These are phyloP conservation scores for Drosophila albomicans DNA, from an alignment of 1,140 invertebrate species.

Conservation along the genomic window DNA sequence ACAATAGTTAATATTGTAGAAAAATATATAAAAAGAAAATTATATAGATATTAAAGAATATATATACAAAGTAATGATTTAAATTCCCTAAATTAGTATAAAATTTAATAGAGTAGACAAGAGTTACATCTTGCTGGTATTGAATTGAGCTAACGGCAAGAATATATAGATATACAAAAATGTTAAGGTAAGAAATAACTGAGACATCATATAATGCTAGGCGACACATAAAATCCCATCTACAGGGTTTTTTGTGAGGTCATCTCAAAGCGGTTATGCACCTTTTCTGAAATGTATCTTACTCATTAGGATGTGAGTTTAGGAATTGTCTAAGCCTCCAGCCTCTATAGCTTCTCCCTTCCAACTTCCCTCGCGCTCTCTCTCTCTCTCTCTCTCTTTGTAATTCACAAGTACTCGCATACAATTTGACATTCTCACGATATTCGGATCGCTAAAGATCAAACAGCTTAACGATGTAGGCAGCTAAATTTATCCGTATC, in stretches of 20 bases:
- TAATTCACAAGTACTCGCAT: no score
- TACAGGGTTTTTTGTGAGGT: neutral
- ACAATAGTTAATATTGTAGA: no score
- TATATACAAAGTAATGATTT: no score
- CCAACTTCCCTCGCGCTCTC: neutral
- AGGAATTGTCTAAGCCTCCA: neutral
- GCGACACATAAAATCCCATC: neutral
- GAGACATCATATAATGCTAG: neutral
- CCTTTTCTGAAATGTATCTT: neutral
- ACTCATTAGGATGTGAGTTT: slow-evolving; percentile 8
- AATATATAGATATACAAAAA: no score
- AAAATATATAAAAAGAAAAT: no score
- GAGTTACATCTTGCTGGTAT: no score
- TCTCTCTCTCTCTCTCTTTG: no score
- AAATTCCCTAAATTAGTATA: no score
- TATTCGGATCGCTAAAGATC: slow-evolving; percentile 15
- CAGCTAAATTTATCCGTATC: slow-evolving; percentile 16
- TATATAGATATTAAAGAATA: no score
- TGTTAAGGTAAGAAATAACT: no score
- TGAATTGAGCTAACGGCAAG: no score
- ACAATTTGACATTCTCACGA: slow-evolving; percentile 5
- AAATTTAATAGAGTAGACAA: no score
- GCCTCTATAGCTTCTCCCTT: neutral
- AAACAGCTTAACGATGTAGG: slow-evolving; percentile 13
- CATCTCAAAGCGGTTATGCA: neutral